Conservation (phyloP, 2,797 vertebrate genomes). For the Chanos chanos region DNA sequence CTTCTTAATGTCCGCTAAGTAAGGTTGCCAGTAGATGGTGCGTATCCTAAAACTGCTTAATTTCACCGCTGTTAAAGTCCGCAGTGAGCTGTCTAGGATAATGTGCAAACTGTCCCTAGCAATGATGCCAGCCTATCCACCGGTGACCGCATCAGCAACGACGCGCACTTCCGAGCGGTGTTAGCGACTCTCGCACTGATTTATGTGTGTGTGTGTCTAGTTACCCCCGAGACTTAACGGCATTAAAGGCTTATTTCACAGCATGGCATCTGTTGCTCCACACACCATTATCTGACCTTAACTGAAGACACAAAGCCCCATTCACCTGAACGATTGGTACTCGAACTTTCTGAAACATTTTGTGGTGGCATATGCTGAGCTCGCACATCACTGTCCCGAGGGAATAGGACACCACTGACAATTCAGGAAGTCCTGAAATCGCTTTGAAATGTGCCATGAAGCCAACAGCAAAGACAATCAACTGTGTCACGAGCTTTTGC, state of each 20-base stretch:
- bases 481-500: too few species aligned
- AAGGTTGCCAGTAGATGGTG: constrained; percentile 11
- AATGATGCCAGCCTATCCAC: neutral
- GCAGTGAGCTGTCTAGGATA: neutral
- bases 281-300: constrained; percentile 50
- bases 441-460: too few species aligned
- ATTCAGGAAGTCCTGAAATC: too few species aligned
- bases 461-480: too few species aligned
- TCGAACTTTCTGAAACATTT: neutral
- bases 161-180: constrained; percentile 21
- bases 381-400: too few species aligned
- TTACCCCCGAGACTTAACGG: constrained; percentile 51
- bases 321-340: neutral
- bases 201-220: constrained; percentile 48
- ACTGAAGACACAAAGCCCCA: constrained; percentile 23
- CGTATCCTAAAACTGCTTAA: neutral
- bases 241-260: constrained; percentile 72
- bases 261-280: constrained; percentile 68
- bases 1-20: constrained; percentile 9
- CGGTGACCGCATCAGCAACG: constrained; percentile 8
- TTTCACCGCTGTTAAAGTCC: neutral
- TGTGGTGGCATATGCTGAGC: too few species aligned
- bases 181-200: constrained; percentile 45
- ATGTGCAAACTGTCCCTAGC: neutral
- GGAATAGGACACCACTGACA: too few species aligned